Base-by-base conservation (phyloP, 1,140 invertebrate species). In the Saccostrea cuccullata region DNA sequence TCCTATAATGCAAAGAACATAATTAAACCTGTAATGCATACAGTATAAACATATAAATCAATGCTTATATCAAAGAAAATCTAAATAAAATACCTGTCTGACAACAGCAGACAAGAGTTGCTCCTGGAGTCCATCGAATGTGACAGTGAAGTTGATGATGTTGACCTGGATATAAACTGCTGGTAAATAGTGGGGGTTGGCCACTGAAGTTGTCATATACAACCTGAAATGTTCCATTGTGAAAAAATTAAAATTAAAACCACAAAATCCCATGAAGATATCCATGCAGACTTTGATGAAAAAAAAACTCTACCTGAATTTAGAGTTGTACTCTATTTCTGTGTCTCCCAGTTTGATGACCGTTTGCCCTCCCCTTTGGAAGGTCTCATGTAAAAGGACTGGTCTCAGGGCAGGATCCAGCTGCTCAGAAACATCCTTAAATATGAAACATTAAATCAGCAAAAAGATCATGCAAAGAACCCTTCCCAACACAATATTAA, bases 111-210 rank as follows among this genome's bases (percentile, higher is more conserved):
- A 95, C 23, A 95, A 90, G 2, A 95, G 91, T 90, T 95, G 94
- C 88, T 95, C 94, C 88, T 95, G 93, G 12, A 95, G 91, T 26
- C 93, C 94, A 70, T 95, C 93, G 88, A 94, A 94, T 11, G 94
- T 95, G 55, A 95, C 94, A 11, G 94, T 95, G 87, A 95, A 95
- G 91, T 95, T 95, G 91, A 95, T 94, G 82, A 95, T 92, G 84
- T 94, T 94, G 67, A 94, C 93, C 82, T 94, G 92, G 82, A 94
- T 95, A 86, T 92, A 94, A 11, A 95, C 91, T 15, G 93, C 92
- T 2, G 94, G 94, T 84, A 95, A 90, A 84, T 92, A 95, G 89
- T 95, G 94, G 8, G 94, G 94, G 88, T 95, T 95, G 77, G 92
- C 91, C 91, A 94, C 91, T 0, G 92, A 93, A 15, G 94, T 94